Evolutionary conservation across 2,797 vertebrate species (phyloP), one percentile per base, ranked within the genome.

Genomic region (Sebastiscus albofasciatus): DNA sequence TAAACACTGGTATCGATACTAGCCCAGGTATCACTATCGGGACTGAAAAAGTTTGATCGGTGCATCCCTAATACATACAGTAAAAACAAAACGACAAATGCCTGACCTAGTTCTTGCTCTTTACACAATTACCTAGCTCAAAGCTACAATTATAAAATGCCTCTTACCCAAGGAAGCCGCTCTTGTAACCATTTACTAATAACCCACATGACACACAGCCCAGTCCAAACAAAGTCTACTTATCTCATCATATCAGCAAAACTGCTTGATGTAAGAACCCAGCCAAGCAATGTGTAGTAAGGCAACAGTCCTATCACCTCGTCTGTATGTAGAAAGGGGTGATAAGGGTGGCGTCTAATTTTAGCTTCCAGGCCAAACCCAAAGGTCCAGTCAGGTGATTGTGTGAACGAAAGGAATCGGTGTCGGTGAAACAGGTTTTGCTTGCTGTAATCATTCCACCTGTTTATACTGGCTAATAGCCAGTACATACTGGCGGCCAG

Each of bases 231-330:
- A 86, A 82, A 83, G 80, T 73, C 77, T 75, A 62, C 72, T 90
- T 83, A 87, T 87, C 79, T 80, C 74, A 68, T 60, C 73, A 91
- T 85, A 92, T 91, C 86, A 81, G 73, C 10, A 65, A 77, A 83
- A 75, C 29, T 54, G 55, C 33, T 61, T 64, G 49, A 86, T 75
- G 67, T 11, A 70, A 80, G 55, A 85, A 83, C 52, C 20, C 1
- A 9, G 54, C 59, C 67, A 80, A 77, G 46, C 29, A 66, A 67
- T 77, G 65, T 75, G 74, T 64, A 42, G 64, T 77, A 71, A 85
- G 42, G 68, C 67, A 70, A 72, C 54, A 62, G 59, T 78, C 69
- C 29, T 36, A 73, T 71, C 71, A 77, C 29, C 7, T 29, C 1
- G 4, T 29, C 11, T 67, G 31, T 67, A 39, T 77, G 66, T 56